phyloP scores from a whole-genome alignment of 2,113 vertebrate genomes.

The Aldabrachelys gigantea region DNA sequence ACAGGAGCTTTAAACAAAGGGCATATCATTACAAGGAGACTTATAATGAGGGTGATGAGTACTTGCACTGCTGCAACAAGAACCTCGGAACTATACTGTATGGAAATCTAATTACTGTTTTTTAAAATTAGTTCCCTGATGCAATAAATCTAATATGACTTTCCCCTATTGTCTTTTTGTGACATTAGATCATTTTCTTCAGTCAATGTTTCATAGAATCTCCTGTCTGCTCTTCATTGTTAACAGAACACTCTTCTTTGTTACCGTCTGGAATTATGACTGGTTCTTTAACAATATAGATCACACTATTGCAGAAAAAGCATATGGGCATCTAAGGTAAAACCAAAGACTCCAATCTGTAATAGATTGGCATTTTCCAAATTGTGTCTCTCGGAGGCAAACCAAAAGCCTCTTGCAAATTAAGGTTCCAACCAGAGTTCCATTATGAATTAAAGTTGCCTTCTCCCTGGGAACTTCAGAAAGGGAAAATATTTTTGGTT shows the following conservation, averaged over 20 bases:
- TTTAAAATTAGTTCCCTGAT: conserved; percentile 30
- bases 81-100: conserved; percentile 35
- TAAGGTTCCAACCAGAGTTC: background rate
- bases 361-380: background rate
- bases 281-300: background rate
- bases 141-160: background rate
- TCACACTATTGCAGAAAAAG: background rate
- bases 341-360: background rate
- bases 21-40: conserved; percentile 12
- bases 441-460: background rate
- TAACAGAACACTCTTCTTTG: background rate
- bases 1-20: conserved; percentile 21
- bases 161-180: conserved; percentile 41
- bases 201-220: background rate
- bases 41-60: conserved; percentile 26
- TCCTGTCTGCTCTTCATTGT: background rate
- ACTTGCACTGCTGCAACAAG: conserved; percentile 13
- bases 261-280: background rate
- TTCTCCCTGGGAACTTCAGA: background rate
- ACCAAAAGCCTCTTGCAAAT: background rate
- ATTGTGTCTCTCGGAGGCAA: background rate
- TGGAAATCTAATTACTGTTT: background rate
- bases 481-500: accelerated
- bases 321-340: background rate
- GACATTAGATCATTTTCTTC: conserved; percentile 4